Conservation (phyloP, 2,888 invertebrate species). For the Microctonus aethiopoides region DNA sequence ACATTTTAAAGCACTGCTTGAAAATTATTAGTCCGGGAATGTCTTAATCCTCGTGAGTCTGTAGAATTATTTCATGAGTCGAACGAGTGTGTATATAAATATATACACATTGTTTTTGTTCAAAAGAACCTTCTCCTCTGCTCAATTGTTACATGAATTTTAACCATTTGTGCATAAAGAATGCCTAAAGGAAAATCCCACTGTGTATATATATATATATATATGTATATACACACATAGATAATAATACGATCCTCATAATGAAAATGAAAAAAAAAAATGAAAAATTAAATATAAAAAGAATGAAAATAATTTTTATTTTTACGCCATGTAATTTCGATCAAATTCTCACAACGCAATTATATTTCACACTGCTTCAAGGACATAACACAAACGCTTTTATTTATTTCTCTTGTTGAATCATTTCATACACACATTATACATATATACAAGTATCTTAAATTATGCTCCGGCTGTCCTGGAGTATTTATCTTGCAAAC, state of each 20-base stretch:
- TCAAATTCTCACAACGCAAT: neutral
- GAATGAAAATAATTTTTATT: neutral
- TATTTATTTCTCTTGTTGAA: too few species aligned
- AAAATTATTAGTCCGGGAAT: slow-evolving; percentile 64
- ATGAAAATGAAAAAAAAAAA: neutral
- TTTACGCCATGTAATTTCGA: neutral
- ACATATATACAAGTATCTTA: slow-evolving; percentile 35
- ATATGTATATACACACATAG: neutral
- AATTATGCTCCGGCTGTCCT: slow-evolving; percentile 62
- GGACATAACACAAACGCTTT: too few species aligned
- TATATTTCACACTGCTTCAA: neutral
- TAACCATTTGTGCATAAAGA: slow-evolving; percentile 15
- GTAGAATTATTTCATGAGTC: slow-evolving; percentile 22
- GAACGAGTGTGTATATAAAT: neutral
- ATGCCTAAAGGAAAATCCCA: neutral
- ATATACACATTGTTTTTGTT: slow-evolving; percentile 3
- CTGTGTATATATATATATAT: neutral
- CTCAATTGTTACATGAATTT: slow-evolving; percentile 14
- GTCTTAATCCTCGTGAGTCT: slow-evolving; percentile 58
- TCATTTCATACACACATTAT: neutral
- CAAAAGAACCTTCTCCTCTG: neutral
- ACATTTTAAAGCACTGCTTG: slow-evolving; percentile 53
- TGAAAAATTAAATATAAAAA: neutral
- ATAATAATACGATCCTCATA: neutral
- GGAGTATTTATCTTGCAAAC: slow-evolving; percentile 61